phyloP scores from a whole-genome alignment of 92 coral and sea anemone species.

The Desmophyllum pertusum region DNA sequence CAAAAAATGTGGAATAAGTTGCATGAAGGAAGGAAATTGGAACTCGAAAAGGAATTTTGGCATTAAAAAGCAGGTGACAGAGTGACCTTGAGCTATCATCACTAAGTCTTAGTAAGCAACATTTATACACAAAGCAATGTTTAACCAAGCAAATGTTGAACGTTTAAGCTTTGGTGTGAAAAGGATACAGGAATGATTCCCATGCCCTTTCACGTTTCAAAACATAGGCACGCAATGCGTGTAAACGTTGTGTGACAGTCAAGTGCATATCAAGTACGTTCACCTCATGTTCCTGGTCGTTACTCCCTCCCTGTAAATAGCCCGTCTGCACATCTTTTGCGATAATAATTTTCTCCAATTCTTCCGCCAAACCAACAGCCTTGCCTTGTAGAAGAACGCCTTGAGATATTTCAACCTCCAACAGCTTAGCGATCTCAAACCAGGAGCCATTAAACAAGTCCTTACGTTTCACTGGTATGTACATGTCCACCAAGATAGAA shows the following conservation, averaged over 20 bases:
- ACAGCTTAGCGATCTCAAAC: conserved; percentile 34
- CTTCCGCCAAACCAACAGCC: conserved; percentile 22
- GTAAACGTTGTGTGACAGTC: neutral
- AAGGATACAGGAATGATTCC: neutral
- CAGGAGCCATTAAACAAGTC: conserved; percentile 50
- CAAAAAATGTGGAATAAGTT: too few relatives aligned
- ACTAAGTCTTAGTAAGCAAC: too few relatives aligned
- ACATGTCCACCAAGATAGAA: conserved; percentile 35
- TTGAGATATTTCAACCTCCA: conserved; percentile 28
- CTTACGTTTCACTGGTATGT: conserved; percentile 33
- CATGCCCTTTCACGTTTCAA: neutral
- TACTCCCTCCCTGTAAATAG: conserved; percentile 6
- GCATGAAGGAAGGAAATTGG: too few relatives aligned
- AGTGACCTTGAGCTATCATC: too few relatives aligned
- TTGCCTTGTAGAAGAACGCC: conserved; percentile 41
- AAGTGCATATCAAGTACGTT: neutral
- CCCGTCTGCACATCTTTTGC: conserved; percentile 28
- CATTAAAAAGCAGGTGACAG: too few relatives aligned
- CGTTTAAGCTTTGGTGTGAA: too few relatives aligned
- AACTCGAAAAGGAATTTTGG: too few relatives aligned
- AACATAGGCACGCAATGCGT: neutral
- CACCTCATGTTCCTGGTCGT: neutral
- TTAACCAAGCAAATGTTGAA: too few relatives aligned
- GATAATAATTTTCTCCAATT: conserved; percentile 4
- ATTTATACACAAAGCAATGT: too few relatives aligned